Conservation (phyloP, 2,888 invertebrate genomes). For the Branchellion lobata region DNA sequence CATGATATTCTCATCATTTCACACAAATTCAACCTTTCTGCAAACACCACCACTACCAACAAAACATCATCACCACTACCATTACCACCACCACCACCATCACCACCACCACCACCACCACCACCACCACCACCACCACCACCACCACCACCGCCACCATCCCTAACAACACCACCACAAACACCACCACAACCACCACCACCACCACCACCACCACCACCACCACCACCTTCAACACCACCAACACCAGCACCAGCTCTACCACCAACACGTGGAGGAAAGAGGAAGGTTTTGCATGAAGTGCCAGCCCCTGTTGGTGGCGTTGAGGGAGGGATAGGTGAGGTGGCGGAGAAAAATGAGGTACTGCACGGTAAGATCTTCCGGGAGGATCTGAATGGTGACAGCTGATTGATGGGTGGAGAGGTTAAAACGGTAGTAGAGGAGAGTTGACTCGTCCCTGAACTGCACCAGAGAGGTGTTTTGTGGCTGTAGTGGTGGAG, state of each 20-base stretch:
- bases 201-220: constrained; percentile 30
- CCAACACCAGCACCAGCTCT: not conserved
- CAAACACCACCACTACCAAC: too few relatives aligned
- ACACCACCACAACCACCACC: constrained; percentile 37
- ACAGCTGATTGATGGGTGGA: constrained; percentile 36
- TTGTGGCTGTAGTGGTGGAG: constrained; percentile 2
- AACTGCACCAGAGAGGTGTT: constrained; percentile 27
- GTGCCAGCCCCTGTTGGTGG: constrained; percentile 48
- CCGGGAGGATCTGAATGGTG: constrained; percentile 48
- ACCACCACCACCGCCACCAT: constrained; percentile 17
- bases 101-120: not conserved
- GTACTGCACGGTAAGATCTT: constrained; percentile 49
- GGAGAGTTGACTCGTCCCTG: constrained; percentile 42
- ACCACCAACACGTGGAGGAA: not conserved
- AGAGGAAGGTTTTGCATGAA: constrained; percentile 45
- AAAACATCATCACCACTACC: not conserved
- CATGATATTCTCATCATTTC: too few relatives aligned
- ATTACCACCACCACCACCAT: not conserved
- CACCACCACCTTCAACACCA: constrained; percentile 28
- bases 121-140: not conserved
- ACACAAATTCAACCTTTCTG: too few relatives aligned
- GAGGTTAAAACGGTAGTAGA: constrained; percentile 45
- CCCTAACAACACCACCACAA: not conserved
- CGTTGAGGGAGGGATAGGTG: constrained; percentile 49
- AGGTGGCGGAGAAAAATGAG: constrained; percentile 51